A percentile compares a stretch with the other conserved stretches of the same genome.
phyloP scores from a whole-genome alignment of 2,888 invertebrate species.

The Caradrina kadenii region DNA sequence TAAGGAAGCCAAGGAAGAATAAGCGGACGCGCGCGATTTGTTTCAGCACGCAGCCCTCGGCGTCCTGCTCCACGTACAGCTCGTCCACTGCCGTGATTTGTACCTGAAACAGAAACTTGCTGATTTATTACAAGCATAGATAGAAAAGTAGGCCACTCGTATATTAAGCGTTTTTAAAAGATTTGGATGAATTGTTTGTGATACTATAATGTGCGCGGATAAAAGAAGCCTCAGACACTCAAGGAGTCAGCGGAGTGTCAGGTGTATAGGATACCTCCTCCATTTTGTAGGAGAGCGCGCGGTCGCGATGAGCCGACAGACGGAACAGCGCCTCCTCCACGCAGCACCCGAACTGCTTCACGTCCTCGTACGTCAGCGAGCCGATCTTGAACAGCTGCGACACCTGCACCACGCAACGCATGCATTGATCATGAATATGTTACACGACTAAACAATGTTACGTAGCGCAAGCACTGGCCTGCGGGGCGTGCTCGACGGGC shows the following conservation, averaged over 20 bases:
- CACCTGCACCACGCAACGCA: constrained; percentile 87
- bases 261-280: constrained; percentile 92
- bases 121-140: too few species aligned
- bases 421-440: not conserved
- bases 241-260: not conserved
- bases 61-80: constrained; percentile 96
- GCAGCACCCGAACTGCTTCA: constrained; percentile 97
- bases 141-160: not conserved
- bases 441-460: too few species aligned
- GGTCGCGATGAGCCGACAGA: constrained; percentile 95
- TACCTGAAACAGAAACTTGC: constrained; percentile 85
- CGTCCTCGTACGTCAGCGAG: constrained; percentile 96
- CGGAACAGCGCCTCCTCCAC: constrained; percentile 98
- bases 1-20: constrained; percentile 98
- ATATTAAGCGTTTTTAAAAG: too few species aligned
- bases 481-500: constrained; percentile 99
- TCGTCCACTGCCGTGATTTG: constrained; percentile 98
- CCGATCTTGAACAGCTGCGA: constrained; percentile 99
- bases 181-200: not conserved
- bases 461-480: constrained; percentile 80
- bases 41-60: constrained; percentile 95
- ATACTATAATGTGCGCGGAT: not conserved
- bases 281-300: constrained; percentile 97
- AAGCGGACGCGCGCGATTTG: constrained; percentile 98
- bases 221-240: too few species aligned